Conservation (phyloP, 1,140 invertebrate genomes). For the Lerema accius region DNA sequence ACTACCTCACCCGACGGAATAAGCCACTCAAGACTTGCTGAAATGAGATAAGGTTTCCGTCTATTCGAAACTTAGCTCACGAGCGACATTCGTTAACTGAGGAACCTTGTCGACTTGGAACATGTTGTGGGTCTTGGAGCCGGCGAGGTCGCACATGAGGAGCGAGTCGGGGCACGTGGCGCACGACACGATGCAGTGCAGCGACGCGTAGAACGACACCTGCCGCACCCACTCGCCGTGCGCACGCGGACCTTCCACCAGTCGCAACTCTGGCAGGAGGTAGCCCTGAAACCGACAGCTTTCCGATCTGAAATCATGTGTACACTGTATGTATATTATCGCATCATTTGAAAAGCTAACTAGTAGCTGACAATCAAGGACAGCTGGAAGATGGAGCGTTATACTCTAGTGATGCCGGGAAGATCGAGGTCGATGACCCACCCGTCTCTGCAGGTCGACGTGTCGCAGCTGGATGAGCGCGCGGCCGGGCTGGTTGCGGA, state of each 20-base stretch:
- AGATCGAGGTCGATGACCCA: conserved; percentile 33
- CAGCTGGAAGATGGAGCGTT: no score
- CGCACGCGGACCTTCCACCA: conserved; percentile 82
- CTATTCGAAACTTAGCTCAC: no score
- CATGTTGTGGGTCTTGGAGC: conserved; percentile 65
- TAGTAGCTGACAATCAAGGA: no score
- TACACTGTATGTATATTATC: no score
- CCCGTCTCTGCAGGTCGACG: conserved; percentile 80
- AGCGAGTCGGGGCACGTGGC: conserved; percentile 75
- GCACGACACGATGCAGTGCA: conserved; percentile 82
- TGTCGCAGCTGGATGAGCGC: conserved; percentile 84
- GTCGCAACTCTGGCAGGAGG: conserved; percentile 68
- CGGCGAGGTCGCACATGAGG: conserved; percentile 68
- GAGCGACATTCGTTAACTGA: no score
- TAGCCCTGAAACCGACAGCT: conserved; percentile 43
- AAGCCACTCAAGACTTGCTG: no score
- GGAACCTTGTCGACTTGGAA: conserved; percentile 67
- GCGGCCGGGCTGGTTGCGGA: conserved; percentile 84
- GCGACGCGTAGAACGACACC: conserved; percentile 84
- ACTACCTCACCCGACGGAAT: no score
- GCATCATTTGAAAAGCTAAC: no score
- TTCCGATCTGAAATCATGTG: no score
- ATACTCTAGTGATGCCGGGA: no score
- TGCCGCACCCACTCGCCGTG: conserved; percentile 86
- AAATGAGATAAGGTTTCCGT: no score